Percentiles rank a stretch among this genome's conserved stretches.
phyloP scores from a whole-genome alignment of 2,113 vertebrate species.

The Corythaeola cristata region DNA sequence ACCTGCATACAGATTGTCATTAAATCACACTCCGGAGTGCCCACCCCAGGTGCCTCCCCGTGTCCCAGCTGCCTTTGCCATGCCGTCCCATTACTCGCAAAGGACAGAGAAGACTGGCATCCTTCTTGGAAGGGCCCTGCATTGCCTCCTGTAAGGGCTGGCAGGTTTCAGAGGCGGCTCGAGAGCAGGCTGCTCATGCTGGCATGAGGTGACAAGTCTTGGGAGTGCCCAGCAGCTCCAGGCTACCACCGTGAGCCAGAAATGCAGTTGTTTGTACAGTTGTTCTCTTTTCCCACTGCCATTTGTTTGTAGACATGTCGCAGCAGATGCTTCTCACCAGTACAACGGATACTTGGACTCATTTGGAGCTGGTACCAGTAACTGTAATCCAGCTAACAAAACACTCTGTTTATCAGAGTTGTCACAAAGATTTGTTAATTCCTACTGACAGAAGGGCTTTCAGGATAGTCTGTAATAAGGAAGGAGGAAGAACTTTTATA shows the following conservation, averaged over 20 bases:
- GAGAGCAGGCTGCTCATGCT: not conserved
- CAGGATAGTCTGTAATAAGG: not conserved
- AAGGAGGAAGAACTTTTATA: slow-evolving; percentile 36
- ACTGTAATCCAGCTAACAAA: slow-evolving; percentile 12
- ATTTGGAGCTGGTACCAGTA: not conserved
- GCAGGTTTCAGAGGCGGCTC: not conserved
- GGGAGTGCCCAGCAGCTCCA: slow-evolving; percentile 29
- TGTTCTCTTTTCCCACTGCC: not conserved
- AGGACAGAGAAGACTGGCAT: not conserved
- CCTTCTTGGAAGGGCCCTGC: not conserved
- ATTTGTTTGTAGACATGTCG: slow-evolving; percentile 37
- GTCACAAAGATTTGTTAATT: slow-evolving; percentile 22
- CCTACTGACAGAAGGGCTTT: not conserved
- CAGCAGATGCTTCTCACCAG: slow-evolving; percentile 23
- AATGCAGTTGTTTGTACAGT: slow-evolving; percentile 32
- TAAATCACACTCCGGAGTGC: not conserved
- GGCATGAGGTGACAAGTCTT: not conserved
- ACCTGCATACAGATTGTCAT: not conserved
- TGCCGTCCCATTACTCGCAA: not conserved
- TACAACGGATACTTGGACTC: not conserved
- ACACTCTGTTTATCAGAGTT: not conserved
- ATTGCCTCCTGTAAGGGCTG: not conserved
- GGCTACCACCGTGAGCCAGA: accelerated
- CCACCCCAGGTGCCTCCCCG: not conserved
- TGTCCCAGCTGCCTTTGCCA: not conserved